Evolutionary conservation across 2,888 invertebrate genomes (phyloP).

Genomic region (Diploptera punctata): DNA sequence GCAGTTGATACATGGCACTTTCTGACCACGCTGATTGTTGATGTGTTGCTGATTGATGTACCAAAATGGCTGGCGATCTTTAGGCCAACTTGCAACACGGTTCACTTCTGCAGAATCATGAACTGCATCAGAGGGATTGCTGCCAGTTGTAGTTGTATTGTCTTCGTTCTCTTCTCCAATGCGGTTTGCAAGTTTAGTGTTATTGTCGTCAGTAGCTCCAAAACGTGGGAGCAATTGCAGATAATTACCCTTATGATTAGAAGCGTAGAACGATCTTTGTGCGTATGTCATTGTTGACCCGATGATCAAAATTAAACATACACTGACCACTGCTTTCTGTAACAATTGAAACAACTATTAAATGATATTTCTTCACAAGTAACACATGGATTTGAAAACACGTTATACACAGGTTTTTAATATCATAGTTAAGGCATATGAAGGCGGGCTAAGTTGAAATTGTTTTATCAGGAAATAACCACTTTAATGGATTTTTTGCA

Average conservation of each 20-base stretch:
- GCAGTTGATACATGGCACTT: constrained; percentile 5
- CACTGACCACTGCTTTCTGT: neutral
- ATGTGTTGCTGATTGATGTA: constrained; percentile 36
- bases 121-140: neutral
- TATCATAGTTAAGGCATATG: too few relatives aligned
- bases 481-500: too few relatives aligned
- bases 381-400: too few relatives aligned
- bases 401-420: too few relatives aligned
- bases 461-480: too few relatives aligned
- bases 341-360: too few relatives aligned
- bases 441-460: too few relatives aligned
- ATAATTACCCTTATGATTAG: neutral
- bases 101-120: constrained; percentile 31
- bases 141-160: neutral
- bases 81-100: constrained; percentile 32
- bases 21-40: constrained; percentile 26
- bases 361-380: too few relatives aligned
- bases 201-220: constrained; percentile 12
- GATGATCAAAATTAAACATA: neutral
- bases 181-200: neutral
- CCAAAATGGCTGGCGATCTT: constrained; percentile 38
- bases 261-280: constrained; percentile 5
- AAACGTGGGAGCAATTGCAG: neutral
- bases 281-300: constrained; percentile 2
- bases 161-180: neutral